Conservation (phyloP, 2,113 vertebrate genomes). For the Microtus ochrogaster region DNA sequence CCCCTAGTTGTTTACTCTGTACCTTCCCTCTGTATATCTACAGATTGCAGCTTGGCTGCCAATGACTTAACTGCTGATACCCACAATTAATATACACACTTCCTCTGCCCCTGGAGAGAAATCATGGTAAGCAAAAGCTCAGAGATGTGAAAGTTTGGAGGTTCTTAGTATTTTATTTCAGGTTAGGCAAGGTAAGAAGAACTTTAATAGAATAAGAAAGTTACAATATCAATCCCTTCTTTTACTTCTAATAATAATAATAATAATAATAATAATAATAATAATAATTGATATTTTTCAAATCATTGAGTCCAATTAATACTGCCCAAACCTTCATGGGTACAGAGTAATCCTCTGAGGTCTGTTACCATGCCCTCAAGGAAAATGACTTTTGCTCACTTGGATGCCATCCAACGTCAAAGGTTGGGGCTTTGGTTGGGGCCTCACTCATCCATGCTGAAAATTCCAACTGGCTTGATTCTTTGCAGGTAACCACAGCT, state of each 20-base stretch:
- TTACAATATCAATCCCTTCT: neutral
- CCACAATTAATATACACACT: neutral
- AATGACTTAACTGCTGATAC: neutral
- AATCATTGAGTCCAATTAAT: neutral
- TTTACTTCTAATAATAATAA: neutral
- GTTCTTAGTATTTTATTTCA: neutral
- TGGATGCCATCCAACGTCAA: neutral
- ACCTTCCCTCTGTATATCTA: neutral
- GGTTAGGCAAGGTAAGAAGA: neutral
- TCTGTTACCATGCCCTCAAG: neutral
- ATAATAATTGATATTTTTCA: neutral
- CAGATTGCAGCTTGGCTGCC: neutral
- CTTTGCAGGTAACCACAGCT: neutral
- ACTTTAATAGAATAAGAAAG: neutral
- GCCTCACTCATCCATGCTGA: neutral
- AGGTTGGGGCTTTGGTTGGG: neutral
- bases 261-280: neutral
- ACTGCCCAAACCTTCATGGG: neutral
- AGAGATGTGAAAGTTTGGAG: neutral
- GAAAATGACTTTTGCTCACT: neutral
- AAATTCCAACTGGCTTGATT: neutral
- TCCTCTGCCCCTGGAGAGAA: neutral
- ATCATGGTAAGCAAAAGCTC: neutral
- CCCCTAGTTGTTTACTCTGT: neutral
- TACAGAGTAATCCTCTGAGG: neutral